Evolutionary conservation across 2,888 invertebrate species (phyloP).

Genomic region (Amaurobius ferox): DNA sequence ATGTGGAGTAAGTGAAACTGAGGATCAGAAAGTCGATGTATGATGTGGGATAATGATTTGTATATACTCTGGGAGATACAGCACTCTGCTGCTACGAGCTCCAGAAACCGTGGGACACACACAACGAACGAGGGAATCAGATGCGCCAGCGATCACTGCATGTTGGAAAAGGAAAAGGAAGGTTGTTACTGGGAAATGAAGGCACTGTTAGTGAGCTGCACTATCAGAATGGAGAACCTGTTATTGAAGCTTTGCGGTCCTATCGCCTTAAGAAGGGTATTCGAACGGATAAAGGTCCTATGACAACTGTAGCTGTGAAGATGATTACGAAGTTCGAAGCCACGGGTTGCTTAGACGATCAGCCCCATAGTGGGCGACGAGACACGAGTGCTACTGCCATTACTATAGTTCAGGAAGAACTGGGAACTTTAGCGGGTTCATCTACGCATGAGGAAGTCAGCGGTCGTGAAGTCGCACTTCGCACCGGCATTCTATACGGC

Average conservation of each 20-base stretch:
- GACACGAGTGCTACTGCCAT: too few species aligned
- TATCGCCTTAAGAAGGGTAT: constrained; percentile 2
- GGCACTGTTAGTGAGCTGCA: constrained; percentile 13
- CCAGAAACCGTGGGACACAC: too few species aligned
- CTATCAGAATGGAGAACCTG: constrained; percentile 10
- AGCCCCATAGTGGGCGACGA: too few species aligned
- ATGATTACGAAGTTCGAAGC: constrained; percentile 12
- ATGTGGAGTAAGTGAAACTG: too few species aligned
- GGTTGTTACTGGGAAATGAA: too few species aligned
- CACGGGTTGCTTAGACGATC: constrained; percentile 7
- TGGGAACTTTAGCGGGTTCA: constrained; percentile 4
- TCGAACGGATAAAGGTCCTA: constrained; percentile 12
- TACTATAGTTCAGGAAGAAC: too few species aligned
- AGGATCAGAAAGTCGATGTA: too few species aligned
- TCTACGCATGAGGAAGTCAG: not conserved
- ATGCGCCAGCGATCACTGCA: constrained; percentile 1
- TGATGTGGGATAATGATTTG: too few species aligned
- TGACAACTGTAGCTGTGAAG: not conserved
- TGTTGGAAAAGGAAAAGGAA: not conserved
- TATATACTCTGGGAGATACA: too few species aligned
- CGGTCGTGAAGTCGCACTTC: not conserved
- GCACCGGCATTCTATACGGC: not conserved
- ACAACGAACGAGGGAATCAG: not conserved
- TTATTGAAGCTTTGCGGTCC: constrained; percentile 2
- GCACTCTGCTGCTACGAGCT: too few species aligned